Evolutionary conservation across 2,797 vertebrate species (phyloP).

Genomic region (Loris lydekkerianus): DNA sequence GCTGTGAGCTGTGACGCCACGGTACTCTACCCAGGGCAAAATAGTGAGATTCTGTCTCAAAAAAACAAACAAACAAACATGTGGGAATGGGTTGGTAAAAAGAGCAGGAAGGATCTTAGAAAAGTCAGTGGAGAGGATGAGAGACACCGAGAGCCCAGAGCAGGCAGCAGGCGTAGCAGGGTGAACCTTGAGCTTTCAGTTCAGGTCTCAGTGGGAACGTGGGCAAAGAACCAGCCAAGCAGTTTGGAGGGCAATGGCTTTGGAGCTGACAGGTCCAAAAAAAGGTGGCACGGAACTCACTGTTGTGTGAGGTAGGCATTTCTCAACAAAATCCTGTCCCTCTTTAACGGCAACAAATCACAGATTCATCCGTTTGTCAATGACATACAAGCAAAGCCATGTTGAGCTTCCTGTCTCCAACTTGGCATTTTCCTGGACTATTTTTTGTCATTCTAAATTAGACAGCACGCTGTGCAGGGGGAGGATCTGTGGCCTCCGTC

Average conservation of each 20-base stretch:
- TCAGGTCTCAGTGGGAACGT: background rate
- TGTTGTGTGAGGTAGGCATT: background rate
- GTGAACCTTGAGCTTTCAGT: background rate
- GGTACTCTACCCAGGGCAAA: too few species aligned
- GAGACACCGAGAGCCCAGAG: background rate
- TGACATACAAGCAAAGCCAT: background rate
- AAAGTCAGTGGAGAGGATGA: background rate
- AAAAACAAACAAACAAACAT: background rate
- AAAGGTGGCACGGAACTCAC: background rate
- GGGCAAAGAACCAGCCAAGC: background rate
- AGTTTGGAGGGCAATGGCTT: background rate
- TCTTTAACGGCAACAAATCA: background rate
- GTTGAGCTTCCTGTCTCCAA: slow-evolving; percentile 36
- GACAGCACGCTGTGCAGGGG: background rate
- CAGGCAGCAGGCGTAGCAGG: background rate
- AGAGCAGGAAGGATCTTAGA: background rate
- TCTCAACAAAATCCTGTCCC: slow-evolving; percentile 15
- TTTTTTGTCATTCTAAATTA: slow-evolving; percentile 64
- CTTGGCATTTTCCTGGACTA: background rate
- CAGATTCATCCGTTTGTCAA: background rate
- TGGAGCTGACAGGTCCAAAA: background rate
- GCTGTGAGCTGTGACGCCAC: too few species aligned
- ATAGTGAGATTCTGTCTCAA: too few species aligned
- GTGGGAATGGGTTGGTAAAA: background rate
- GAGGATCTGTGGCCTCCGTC: slow-evolving; percentile 9